A percentile compares a stretch with the other conserved stretches of the same genome.
Conservation (phyloP, 1,140 invertebrate species). For the Drosophila sturtevanti region DNA sequence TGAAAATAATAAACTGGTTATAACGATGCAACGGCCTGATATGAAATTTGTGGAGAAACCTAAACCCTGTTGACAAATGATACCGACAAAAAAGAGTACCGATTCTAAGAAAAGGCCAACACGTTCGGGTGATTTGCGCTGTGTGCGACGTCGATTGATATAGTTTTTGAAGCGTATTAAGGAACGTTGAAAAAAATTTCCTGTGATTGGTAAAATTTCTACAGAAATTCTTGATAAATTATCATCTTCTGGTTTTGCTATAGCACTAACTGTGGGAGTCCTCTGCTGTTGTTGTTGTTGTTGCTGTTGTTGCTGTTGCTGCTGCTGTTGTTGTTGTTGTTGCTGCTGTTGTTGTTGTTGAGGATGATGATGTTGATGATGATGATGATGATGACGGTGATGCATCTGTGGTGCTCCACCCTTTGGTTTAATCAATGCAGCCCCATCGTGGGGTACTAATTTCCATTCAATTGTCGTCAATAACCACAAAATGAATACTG, state of each 20-base stretch:
- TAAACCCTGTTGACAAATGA: constrained; percentile 83
- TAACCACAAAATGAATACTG: constrained; percentile 71
- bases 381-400: constrained; percentile 5
- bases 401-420: constrained; percentile 49
- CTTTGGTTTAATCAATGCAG: constrained; percentile 64
- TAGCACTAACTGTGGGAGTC: constrained; percentile 19
- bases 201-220: constrained; percentile 13
- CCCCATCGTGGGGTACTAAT: constrained; percentile 60
- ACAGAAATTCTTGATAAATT: constrained; percentile 15
- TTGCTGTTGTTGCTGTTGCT: constrained; percentile 19
- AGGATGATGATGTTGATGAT: constrained; percentile 23
- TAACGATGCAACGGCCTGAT: constrained; percentile 85
- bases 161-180: constrained; percentile 44
- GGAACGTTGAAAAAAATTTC: constrained; percentile 44
- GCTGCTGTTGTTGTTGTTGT: neutral
- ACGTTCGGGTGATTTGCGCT: constrained; percentile 32
- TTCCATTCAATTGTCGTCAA: constrained; percentile 72
- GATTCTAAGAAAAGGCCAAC: constrained; percentile 74
- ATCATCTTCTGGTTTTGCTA: constrained; percentile 5
- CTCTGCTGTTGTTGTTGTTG: constrained; percentile 5
- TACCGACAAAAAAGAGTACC: constrained; percentile 81
- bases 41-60: constrained; percentile 83
- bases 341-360: constrained; percentile 15
- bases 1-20: constrained; percentile 86
- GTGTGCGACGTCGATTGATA: constrained; percentile 24